A percentile compares a stretch with the other conserved stretches of the same genome.
phyloP scores from a whole-genome alignment of 2,797 vertebrate species.

The Tragelaphus oryx region DNA sequence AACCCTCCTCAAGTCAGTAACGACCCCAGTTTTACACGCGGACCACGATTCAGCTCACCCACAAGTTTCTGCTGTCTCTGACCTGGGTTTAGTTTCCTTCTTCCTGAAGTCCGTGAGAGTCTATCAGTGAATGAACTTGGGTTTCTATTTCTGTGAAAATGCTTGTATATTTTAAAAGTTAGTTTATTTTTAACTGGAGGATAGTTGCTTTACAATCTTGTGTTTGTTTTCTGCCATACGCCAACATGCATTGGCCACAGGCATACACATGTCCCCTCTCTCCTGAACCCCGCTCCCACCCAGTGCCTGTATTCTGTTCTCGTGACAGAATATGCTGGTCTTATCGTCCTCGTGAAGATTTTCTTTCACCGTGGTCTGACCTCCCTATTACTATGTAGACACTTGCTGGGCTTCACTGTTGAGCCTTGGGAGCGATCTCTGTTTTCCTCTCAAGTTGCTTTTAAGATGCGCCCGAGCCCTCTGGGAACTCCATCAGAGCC shows the following conservation, averaged over 20 bases:
- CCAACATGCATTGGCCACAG: rapidly evolving
- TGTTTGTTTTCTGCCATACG: not conserved
- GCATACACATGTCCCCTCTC: not conserved
- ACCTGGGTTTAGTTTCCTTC: not conserved
- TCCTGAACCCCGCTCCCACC: not conserved
- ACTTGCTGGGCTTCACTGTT: not conserved
- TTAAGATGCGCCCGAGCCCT: not conserved
- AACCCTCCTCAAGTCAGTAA: not conserved
- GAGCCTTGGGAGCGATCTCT: not conserved
- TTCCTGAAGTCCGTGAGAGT: not conserved
- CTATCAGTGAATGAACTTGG: not conserved
- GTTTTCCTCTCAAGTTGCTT: not conserved
- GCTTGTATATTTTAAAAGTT: not conserved
- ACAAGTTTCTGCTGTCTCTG: not conserved
- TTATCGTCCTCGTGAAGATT: not conserved
- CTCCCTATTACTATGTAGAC: not conserved
- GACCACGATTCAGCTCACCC: too few species aligned
- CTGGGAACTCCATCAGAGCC: not conserved
- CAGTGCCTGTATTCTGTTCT: not conserved
- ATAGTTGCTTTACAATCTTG: not conserved
- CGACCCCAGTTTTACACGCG: not conserved
- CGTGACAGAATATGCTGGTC: not conserved
- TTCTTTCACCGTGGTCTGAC: not conserved
- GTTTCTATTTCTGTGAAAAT: not conserved
- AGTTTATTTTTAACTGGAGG: not conserved